These are phyloP conservation scores for Cathartes aura DNA, from an alignment of 2,113 vertebrate genomes.

Conservation along the genomic window DNA sequence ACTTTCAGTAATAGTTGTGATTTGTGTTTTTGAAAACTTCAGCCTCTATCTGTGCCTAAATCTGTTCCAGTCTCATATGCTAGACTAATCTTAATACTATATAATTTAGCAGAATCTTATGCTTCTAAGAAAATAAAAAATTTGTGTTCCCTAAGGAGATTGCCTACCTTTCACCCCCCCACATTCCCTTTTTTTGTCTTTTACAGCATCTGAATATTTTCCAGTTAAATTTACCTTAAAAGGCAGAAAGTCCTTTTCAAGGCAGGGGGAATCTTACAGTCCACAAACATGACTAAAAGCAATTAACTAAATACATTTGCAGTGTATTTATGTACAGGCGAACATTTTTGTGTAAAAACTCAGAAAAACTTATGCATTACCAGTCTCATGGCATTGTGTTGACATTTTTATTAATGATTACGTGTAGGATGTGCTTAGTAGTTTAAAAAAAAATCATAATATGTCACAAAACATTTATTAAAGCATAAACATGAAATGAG, in stretches of 20 bases:
- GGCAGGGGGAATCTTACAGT: not conserved
- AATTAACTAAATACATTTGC: not conserved
- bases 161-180: rapidly evolving
- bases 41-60: not conserved
- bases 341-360: not conserved
- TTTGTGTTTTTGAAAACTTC: not conserved
- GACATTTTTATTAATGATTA: not conserved
- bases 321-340: not conserved
- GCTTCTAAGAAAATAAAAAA: not conserved
- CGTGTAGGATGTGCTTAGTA: not conserved
- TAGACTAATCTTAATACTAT: not conserved
- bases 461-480: not conserved
- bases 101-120: not conserved
- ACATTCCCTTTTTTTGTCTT: not conserved
- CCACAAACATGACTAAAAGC: not conserved
- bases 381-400: not conserved
- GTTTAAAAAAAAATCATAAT: not conserved
- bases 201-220: not conserved
- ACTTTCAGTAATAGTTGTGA: not conserved
- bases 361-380: not conserved
- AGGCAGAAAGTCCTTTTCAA: not conserved
- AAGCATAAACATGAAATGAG: not conserved
- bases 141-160: not conserved
- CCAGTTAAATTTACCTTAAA: not conserved
- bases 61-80: not conserved